phyloP scores from a whole-genome alignment of 2,888 invertebrate species.

The Epirrita christyi region DNA sequence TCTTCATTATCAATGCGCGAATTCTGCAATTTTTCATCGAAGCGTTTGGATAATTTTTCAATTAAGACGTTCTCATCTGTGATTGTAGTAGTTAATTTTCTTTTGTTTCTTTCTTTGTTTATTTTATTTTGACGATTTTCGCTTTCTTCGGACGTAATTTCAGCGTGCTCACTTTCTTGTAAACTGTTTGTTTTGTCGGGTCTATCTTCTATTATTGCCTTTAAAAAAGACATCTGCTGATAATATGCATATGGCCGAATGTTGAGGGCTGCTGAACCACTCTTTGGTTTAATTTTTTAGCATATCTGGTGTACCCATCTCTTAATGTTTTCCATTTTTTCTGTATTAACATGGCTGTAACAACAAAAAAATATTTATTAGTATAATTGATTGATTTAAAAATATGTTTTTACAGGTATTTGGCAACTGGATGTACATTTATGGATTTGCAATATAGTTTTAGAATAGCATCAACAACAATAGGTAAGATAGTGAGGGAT shows the following conservation, averaged over 20 bases:
- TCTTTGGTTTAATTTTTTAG: slow-evolving; percentile 37
- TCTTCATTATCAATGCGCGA: no score
- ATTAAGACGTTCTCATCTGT: no score
- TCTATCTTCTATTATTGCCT: slow-evolving; percentile 35
- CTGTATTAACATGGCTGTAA: slow-evolving; percentile 35
- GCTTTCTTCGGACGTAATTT: slow-evolving; percentile 33
- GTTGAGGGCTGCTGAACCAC: slow-evolving; percentile 36
- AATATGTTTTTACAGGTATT: slow-evolving; percentile 29
- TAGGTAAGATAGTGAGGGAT: neutral
- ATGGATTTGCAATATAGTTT: slow-evolving; percentile 11
- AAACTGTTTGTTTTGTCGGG: no score
- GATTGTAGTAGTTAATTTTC: no score
- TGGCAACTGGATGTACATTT: slow-evolving; percentile 10
- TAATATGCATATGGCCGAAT: slow-evolving; percentile 31
- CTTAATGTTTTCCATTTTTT: slow-evolving; percentile 34
- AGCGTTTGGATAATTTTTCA: no score
- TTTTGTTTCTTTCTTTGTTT: no score
- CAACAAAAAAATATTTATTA: slow-evolving; percentile 27
- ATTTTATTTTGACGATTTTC: slow-evolving; percentile 33
- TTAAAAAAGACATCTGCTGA: slow-evolving; percentile 22
- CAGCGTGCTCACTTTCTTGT: slow-evolving; percentile 12
- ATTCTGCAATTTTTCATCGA: no score
- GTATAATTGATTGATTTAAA: slow-evolving; percentile 17
- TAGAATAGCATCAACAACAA: slow-evolving; percentile 5
- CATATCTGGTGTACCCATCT: slow-evolving; percentile 36